phyloP scores from a whole-genome alignment of 2,888 invertebrate genomes.

The Coleophora deauratella region DNA sequence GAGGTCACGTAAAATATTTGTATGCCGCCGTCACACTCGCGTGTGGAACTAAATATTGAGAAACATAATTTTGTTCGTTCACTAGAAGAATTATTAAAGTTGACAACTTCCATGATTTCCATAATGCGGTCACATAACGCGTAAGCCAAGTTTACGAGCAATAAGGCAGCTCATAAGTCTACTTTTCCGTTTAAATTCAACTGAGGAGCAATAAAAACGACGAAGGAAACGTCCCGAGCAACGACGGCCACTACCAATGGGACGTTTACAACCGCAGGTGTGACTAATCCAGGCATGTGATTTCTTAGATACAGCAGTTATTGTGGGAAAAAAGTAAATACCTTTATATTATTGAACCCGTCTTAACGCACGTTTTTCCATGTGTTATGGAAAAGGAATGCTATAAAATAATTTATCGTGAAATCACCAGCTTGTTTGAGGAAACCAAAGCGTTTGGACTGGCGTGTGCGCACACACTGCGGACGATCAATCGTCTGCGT shows the following conservation, averaged over 20 bases:
- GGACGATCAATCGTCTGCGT: slow-evolving; percentile 37
- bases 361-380: no score
- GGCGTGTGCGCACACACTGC: slow-evolving; percentile 20
- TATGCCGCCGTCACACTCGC: background rate
- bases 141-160: slow-evolving; percentile 20
- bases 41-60: background rate
- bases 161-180: slow-evolving; percentile 24
- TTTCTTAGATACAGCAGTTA: slow-evolving; percentile 3
- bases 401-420: background rate
- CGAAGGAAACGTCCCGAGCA: slow-evolving; percentile 25
- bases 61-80: background rate
- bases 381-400: no score
- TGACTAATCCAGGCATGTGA: slow-evolving; percentile 35
- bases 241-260: slow-evolving; percentile 8
- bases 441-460: no score
- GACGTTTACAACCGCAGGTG: slow-evolving; percentile 37
- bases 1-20: background rate
- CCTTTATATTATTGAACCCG: no score
- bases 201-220: slow-evolving; percentile 30
- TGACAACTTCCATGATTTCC: background rate
- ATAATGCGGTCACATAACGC: background rate
- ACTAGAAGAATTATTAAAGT: background rate
- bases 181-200: slow-evolving; percentile 25
- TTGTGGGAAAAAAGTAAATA: background rate
- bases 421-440: slow-evolving; percentile 8